Base-by-base conservation (phyloP, 2,797 vertebrate species). In the Aselliscus stoliczkanus region DNA sequence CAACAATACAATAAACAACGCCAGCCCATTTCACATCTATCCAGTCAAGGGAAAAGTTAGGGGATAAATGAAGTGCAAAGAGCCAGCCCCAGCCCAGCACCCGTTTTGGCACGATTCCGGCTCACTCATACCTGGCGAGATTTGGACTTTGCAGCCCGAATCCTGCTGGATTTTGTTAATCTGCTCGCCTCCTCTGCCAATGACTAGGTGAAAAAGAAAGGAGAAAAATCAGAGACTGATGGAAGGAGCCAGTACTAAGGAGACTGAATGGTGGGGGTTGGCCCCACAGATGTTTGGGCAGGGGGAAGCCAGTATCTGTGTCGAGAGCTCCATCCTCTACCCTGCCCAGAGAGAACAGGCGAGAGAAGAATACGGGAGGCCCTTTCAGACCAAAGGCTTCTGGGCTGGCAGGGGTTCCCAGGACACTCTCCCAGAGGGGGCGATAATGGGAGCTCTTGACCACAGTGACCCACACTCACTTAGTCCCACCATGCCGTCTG, bases 161-260 rank as follows among this genome's bases (percentile, higher is more conserved):
- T 99, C 99, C 96, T 99, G 99, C 96, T 99, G 99, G 97, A 98
- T 99, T 98, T 99, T 99, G 98, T 99, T 99, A 65, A 99, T 99
- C 97, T 99, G 99, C 94, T 99, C 99, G 6, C 99, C 99, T 34
- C 99, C 99, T 70, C 99, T 98, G 88, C 99, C 99, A 25, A 99
- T 99, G 82, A 99, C 99, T 99, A 97, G 8, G 90, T n/a, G 37
- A 47, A 75, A 9, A 47, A n/a, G 52, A 80, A 52, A 87, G n/a
- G n/a, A 95, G 17, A 84, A 73, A 73, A 87, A 52, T 18, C n/a
- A 25, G 64, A 86, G 10, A 60, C 31, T 75, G 76, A 64, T 1
- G 7, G 4, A 56, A 56, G 76, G 42, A 60, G 42, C 42, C 70
- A 34, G 39, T 1, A 0, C 69, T 37, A 13, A 69, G 52, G 15